Conservation (phyloP, 2,888 invertebrate species). For the Chesias legatella region DNA sequence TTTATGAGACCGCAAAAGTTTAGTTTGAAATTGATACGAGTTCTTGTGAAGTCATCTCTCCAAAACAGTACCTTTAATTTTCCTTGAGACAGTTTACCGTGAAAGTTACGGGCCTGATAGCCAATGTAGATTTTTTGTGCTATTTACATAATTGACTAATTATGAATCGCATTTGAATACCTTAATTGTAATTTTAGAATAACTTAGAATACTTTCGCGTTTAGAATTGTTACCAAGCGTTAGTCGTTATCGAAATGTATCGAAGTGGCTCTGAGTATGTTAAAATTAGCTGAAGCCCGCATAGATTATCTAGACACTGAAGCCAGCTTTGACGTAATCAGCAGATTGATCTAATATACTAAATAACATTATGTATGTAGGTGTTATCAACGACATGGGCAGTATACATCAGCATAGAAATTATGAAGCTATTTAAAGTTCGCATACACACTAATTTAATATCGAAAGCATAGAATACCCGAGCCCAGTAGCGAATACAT, state of each 20-base stretch:
- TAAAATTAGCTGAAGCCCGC: constrained; percentile 77
- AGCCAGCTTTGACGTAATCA: constrained; percentile 76
- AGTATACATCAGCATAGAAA: constrained; percentile 75
- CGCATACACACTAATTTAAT: constrained; percentile 79
- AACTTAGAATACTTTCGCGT: constrained; percentile 22
- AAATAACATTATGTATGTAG: constrained; percentile 68
- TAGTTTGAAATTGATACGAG: constrained; percentile 14
- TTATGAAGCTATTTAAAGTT: constrained; percentile 77
- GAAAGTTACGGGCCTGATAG: constrained; percentile 15
- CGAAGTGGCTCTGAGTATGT: constrained; percentile 55
- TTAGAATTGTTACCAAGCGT: constrained; percentile 44
- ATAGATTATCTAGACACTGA: constrained; percentile 78
- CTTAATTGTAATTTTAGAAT: constrained; percentile 21
- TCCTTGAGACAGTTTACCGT: constrained; percentile 17
- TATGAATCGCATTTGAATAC: constrained; percentile 17
- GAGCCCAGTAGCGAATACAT: constrained; percentile 78
- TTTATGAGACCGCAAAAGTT: constrained; percentile 6
- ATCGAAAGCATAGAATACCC: constrained; percentile 80
- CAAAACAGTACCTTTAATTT: constrained; percentile 29
- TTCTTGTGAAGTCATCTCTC: constrained; percentile 15
- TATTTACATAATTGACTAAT: constrained; percentile 21
- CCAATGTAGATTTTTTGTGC: constrained; percentile 18
- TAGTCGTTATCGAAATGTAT: constrained; percentile 41
- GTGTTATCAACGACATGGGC: constrained; percentile 74
- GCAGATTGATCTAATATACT: constrained; percentile 76